Percentiles rank a stretch among this genome's conserved stretches.
phyloP scores from a whole-genome alignment of 2,888 invertebrate genomes.

The Cacoxenus indagator region DNA sequence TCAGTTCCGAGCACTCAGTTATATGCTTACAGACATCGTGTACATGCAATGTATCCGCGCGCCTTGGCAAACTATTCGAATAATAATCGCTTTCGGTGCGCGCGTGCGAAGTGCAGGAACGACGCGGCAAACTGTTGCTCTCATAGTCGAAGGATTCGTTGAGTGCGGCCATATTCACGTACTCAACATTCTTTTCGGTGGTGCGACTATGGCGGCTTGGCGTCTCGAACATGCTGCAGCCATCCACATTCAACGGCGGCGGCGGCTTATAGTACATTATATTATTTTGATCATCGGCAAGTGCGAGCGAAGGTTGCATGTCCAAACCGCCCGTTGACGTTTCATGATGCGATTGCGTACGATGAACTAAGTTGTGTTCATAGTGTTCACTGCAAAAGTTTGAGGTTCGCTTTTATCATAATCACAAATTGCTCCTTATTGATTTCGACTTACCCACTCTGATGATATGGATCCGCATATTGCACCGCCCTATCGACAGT shows the following conservation, averaged over 20 bases:
- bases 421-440: background rate
- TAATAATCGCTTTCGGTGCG: conserved; percentile 66
- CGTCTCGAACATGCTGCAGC: conserved; percentile 47
- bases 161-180: conserved; percentile 53
- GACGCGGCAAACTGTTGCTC: conserved; percentile 69
- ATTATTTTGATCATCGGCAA: conserved; percentile 55
- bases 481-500: conserved; percentile 8
- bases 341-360: conserved; percentile 86
- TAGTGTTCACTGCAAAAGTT: conserved; percentile 38
- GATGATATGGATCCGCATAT: conserved; percentile 35
- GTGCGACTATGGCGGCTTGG: conserved; percentile 44
- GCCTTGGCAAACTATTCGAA: conserved; percentile 68
- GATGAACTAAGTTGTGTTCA: conserved; percentile 83
- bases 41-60: conserved; percentile 60
- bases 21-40: conserved; percentile 68
- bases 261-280: conserved; percentile 68
- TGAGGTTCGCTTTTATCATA: background rate
- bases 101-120: conserved; percentile 66
- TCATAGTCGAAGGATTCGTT: conserved; percentile 67
- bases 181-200: conserved; percentile 51
- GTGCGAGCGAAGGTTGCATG: conserved; percentile 50
- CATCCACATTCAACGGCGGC: conserved; percentile 59
- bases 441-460: background rate
- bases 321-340: conserved; percentile 72
- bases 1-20: conserved; percentile 68